A percentile compares a stretch with the other conserved stretches of the same genome.
phyloP scores from a whole-genome alignment of 2,797 vertebrate genomes.

The Paramormyrops hopkinsi region DNA sequence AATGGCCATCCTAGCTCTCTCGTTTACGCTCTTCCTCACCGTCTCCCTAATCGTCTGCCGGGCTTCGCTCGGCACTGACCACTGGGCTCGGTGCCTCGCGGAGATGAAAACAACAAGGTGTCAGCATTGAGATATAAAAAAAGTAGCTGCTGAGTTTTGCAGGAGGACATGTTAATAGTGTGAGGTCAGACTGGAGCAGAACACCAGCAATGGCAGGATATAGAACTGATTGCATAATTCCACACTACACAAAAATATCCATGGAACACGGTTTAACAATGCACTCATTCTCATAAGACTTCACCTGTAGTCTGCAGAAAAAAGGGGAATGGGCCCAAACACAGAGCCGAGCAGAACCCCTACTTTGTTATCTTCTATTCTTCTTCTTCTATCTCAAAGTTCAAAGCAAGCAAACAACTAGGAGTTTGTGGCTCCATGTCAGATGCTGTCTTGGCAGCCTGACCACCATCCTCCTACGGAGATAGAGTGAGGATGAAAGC shows the following conservation, averaged over 20 bases:
- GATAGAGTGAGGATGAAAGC: constrained; percentile 22
- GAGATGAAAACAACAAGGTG: constrained; percentile 20
- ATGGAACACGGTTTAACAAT: neutral
- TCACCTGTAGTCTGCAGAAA: neutral
- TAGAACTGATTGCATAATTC: neutral
- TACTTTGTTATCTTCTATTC: neutral
- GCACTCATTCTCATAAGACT: neutral
- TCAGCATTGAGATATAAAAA: constrained; percentile 25
- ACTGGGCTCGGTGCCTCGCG: neutral
- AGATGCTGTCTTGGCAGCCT: neutral
- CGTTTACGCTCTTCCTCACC: constrained; percentile 18
- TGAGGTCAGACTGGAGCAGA: constrained; percentile 16
- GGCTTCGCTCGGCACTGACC: neutral
- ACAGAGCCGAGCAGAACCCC: constrained; percentile 2
- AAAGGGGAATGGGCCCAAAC: neutral
- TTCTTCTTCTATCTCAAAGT: neutral
- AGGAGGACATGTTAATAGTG: constrained; percentile 54
- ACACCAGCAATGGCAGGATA: neutral
- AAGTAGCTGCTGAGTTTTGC: constrained; percentile 53
- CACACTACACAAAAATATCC: neutral
- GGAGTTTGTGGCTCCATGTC: neutral
- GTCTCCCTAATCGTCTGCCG: constrained; percentile 39
- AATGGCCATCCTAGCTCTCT: constrained; percentile 37
- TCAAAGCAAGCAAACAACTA: neutral
- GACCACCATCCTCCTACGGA: neutral